These are phyloP conservation scores for Syngnathus floridae DNA, from an alignment of 2,113 vertebrate genomes.

Conservation along the genomic window DNA sequence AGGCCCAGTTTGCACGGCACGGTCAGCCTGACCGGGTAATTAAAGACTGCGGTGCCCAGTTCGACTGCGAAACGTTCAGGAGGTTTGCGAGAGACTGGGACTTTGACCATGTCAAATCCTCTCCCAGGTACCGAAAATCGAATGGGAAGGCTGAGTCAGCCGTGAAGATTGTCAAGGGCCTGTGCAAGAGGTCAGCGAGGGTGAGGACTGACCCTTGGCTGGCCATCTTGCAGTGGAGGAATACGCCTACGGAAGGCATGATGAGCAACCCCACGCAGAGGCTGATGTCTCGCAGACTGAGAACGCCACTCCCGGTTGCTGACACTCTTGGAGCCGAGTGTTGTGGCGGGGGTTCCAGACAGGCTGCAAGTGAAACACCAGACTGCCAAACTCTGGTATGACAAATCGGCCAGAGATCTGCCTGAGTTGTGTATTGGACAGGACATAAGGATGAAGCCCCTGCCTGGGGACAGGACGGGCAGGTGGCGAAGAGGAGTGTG, in stretches of 20 bases:
- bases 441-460: not conserved
- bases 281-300: not conserved
- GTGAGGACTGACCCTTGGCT: no score
- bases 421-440: not conserved
- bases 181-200: not conserved
- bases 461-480: not conserved
- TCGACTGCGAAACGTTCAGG: not conserved
- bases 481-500: not conserved
- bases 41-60: not conserved
- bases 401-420: not conserved
- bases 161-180: not conserved
- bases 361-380: not conserved
- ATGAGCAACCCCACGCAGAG: not conserved
- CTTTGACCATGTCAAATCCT: not conserved
- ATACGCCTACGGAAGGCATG: not conserved
- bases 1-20: conserved; percentile 5
- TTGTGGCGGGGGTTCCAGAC: not conserved
- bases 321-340: not conserved
- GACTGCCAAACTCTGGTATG: not conserved
- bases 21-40: not conserved
- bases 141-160: no score
- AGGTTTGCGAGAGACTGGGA: not conserved
- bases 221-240: not conserved
- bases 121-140: no score
- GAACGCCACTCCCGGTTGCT: no score